These are phyloP conservation scores for Druon quercuslanigerum DNA, from an alignment of 1,140 invertebrate species.

Conservation along the genomic window DNA sequence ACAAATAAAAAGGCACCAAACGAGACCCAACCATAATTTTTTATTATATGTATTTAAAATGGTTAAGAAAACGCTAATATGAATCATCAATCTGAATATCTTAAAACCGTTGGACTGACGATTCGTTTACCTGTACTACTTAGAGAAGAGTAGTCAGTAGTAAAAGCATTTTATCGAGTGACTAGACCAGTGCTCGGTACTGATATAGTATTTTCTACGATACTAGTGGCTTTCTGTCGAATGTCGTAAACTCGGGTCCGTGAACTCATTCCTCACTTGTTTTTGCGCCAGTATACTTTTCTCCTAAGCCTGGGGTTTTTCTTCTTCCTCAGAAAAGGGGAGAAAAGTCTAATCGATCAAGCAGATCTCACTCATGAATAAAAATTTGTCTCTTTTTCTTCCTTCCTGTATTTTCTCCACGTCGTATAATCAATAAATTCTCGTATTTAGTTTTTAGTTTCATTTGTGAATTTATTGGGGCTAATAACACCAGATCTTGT, in stretches of 20 bases:
- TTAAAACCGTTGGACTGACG: neutral
- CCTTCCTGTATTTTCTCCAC: too few species aligned
- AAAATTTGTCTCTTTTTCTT: neutral
- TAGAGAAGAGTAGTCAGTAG: neutral
- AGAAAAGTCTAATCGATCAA: neutral
- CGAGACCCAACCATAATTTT: too few species aligned
- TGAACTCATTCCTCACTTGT: slow-evolving; percentile 14
- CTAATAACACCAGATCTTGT: too few species aligned
- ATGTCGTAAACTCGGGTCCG: neutral
- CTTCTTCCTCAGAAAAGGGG: neutral
- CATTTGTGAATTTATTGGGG: too few species aligned
- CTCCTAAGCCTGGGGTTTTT: neutral
- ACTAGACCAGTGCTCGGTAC: neutral
- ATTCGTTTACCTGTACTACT: slow-evolving; percentile 5
- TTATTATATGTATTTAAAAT: too few species aligned
- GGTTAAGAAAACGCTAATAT: too few species aligned
- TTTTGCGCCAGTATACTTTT: neutral
- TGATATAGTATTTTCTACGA: neutral
- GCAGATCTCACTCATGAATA: neutral
- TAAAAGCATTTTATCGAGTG: slow-evolving; percentile 2
- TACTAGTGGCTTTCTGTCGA: neutral
- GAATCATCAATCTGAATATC: neutral
- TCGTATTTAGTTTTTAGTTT: too few species aligned
- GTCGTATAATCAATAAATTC: too few species aligned
- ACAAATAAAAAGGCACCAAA: neutral